phyloP scores from a whole-genome alignment of 2,888 invertebrate genomes.

The Cephus sareptanus region DNA sequence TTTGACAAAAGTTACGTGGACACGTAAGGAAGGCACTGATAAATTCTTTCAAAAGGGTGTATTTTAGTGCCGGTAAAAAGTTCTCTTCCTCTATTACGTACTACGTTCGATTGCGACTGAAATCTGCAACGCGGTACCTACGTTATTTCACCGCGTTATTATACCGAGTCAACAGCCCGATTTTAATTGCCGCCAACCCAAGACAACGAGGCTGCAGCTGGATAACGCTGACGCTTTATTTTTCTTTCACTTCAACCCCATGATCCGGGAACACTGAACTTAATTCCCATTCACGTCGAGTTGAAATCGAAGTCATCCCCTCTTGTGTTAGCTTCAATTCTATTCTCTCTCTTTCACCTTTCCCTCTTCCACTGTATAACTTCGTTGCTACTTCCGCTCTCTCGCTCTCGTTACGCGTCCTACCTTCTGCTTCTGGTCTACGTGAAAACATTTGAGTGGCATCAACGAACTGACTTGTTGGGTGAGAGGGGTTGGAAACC shows the following conservation, averaged over 20 bases:
- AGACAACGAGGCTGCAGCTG: conserved; percentile 5
- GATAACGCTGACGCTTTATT: conserved; percentile 12
- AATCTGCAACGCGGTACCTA: not conserved
- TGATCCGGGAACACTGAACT: conserved; percentile 11
- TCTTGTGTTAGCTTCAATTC: not conserved
- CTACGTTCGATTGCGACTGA: not conserved
- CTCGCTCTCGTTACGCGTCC: not conserved
- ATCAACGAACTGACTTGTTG: not conserved
- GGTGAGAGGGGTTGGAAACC: not conserved
- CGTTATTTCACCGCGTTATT: conserved; percentile 20
- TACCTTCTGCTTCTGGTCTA: not conserved
- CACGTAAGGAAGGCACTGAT: not conserved
- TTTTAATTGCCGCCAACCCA: conserved; percentile 10
- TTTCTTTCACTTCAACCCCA: conserved; percentile 5
- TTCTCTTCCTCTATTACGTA: not conserved
- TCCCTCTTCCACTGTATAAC: not conserved
- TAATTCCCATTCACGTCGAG: conserved; percentile 14
- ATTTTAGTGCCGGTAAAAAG: not conserved
- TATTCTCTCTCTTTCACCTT: not conserved
- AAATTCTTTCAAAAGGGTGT: not conserved
- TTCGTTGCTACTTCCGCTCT: not conserved
- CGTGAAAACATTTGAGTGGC: not conserved
- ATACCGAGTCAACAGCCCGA: conserved; percentile 18
- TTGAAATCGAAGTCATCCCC: conserved; percentile 4
- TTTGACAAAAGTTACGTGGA: not conserved